Evolutionary conservation across 2,797 vertebrate genomes (phyloP).

Genomic region (Sebastes variabilis): DNA sequence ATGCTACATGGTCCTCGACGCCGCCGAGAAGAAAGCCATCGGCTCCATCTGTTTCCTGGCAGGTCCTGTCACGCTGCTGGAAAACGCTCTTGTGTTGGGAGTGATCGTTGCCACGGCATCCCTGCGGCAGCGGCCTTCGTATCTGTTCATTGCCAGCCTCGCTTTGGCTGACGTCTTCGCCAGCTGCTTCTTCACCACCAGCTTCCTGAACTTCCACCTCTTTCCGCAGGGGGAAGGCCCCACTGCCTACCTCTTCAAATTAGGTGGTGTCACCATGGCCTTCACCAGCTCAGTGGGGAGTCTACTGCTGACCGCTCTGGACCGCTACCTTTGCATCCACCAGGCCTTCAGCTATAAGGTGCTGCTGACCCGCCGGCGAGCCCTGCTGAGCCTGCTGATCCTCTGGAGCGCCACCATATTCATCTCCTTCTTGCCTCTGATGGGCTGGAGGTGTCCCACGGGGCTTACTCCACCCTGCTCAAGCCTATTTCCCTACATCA

Average conservation of each 20-base stretch:
- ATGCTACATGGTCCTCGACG: conserved; percentile 87
- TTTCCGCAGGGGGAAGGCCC: conserved; percentile 64
- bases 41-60: conserved; percentile 85
- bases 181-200: conserved; percentile 88
- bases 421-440: conserved; percentile 88
- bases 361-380: conserved; percentile 86
- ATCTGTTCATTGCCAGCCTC: conserved; percentile 91
- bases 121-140: conserved; percentile 88
- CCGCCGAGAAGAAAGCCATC: conserved; percentile 78
- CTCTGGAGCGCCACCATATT: conserved; percentile 85
- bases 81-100: conserved; percentile 86
- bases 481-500: conserved; percentile 88
- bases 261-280: conserved; percentile 89
- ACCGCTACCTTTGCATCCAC: conserved; percentile 92
- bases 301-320: conserved; percentile 90
- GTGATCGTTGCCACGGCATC: conserved; percentile 83
- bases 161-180: conserved; percentile 91
- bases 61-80: conserved; percentile 87
- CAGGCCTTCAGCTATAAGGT: conserved; percentile 85
- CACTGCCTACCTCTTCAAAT: conserved; percentile 87
- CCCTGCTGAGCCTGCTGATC: conserved; percentile 78
- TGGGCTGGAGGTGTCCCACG: conserved; percentile 92
- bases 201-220: conserved; percentile 92
- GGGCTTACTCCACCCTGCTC: conserved; percentile 81
- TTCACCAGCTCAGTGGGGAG: conserved; percentile 93